phyloP scores from a whole-genome alignment of 2,113 vertebrate genomes.

The Eolophus roseicapilla region DNA sequence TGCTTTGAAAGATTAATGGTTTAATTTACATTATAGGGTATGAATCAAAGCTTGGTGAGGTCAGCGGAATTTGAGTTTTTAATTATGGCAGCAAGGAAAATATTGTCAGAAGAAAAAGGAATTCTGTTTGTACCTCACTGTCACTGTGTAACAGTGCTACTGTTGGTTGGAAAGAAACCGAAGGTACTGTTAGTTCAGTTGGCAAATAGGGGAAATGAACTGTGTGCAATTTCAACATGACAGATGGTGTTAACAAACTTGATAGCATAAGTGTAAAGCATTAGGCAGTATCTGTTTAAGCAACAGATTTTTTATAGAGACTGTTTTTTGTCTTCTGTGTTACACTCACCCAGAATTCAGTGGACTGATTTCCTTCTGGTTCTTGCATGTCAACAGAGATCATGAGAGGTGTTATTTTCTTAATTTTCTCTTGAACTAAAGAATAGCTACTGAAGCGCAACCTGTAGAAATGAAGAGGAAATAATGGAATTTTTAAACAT shows the following conservation, averaged over 20 bases:
- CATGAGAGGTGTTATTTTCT: accelerated
- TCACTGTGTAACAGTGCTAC: background rate
- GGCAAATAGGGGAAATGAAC: background rate
- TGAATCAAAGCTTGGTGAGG: background rate
- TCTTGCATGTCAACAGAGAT: background rate
- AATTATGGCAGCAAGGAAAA: background rate
- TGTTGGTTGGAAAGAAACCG: background rate
- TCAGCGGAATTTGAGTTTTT: background rate
- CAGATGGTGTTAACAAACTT: background rate
- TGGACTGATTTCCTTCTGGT: background rate
- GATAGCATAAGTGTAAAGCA: background rate
- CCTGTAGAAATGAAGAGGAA: background rate
- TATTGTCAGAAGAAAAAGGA: background rate
- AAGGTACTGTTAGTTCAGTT: background rate
- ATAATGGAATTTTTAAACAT: accelerated
- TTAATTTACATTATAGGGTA: background rate
- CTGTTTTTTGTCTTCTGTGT: background rate
- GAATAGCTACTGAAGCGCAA: background rate
- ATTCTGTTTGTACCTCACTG: background rate
- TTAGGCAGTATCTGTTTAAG: background rate
- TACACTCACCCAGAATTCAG: background rate
- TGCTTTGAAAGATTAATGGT: background rate
- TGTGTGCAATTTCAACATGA: background rate
- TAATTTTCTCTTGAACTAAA: background rate
- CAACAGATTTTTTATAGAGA: background rate